Conservation (phyloP, 2,113 vertebrate species). For the Anolis carolinensis region DNA sequence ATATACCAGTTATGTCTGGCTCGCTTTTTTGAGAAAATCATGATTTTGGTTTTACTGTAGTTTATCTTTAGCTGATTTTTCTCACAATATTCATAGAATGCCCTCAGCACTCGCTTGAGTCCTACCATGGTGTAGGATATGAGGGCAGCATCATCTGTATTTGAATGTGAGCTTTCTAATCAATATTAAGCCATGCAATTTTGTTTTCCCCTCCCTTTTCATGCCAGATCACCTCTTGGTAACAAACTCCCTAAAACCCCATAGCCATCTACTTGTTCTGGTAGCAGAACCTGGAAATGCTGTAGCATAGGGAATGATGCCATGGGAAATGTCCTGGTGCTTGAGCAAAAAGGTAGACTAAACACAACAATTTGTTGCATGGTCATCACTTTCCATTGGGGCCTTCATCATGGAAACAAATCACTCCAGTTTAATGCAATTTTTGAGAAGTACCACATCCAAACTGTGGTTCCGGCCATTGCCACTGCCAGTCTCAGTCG, state of each 20-base stretch:
- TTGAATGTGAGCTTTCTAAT: background rate
- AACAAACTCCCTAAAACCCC: background rate
- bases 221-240: background rate
- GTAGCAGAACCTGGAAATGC: background rate
- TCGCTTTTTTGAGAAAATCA: no score
- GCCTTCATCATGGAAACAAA: slow-evolving; percentile 18
- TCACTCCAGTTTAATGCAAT: background rate
- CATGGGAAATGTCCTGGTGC: background rate
- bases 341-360: background rate
- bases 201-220: no score
- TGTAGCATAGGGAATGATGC: background rate
- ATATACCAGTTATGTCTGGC: no score
- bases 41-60: no score
- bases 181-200: background rate
- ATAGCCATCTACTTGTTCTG: background rate
- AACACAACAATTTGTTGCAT: no score
- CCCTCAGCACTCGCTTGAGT: no score
- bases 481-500: slow-evolving; percentile 38
- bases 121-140: no score
- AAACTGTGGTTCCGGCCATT: slow-evolving; percentile 8
- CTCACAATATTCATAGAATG: no score
- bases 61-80: no score
- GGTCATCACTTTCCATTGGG: background rate
- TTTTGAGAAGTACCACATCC: background rate
- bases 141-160: no score